These are phyloP conservation scores for Nematostella vectensis DNA, from an alignment of 92 coral and sea anemone genomes.

Conservation along the genomic window DNA sequence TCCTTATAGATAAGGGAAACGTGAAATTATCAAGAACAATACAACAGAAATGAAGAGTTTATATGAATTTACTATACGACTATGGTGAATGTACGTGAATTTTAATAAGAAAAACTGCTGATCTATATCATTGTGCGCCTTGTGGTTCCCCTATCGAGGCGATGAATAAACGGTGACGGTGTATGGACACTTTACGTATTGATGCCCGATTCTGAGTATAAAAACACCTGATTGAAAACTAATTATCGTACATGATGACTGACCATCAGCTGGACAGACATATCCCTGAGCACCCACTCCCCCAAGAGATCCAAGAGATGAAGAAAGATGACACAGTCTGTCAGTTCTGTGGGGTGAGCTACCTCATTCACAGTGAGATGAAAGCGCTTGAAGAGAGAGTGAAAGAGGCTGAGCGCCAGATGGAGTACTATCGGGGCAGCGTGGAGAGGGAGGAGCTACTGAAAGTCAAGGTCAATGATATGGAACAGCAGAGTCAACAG, in stretches of 20 bases:
- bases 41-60: too few relatives aligned
- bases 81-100: too few relatives aligned
- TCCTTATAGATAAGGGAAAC: too few relatives aligned
- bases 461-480: slow-evolving; percentile 46
- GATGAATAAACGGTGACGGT: too few relatives aligned
- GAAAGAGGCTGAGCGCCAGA: slow-evolving; percentile 73
- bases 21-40: too few relatives aligned
- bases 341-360: slow-evolving; percentile 97
- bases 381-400: slow-evolving; percentile 83
- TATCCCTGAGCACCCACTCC: slow-evolving; percentile 87
- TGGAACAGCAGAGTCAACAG: slow-evolving; percentile 67
- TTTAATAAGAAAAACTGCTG: too few relatives aligned
- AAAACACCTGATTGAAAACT: not conserved
- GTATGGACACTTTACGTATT: too few relatives aligned
- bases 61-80: too few relatives aligned
- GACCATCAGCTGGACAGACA: slow-evolving; percentile 26
- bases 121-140: too few relatives aligned
- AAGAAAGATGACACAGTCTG: slow-evolving; percentile 87
- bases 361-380: slow-evolving; percentile 95
- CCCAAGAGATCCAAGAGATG: slow-evolving; percentile 81
- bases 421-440: slow-evolving; percentile 91
- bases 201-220: too few relatives aligned
- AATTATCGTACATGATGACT: slow-evolving; percentile 24
- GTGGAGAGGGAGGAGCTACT: slow-evolving; percentile 84
- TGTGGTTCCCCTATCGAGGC: too few relatives aligned